Percentiles rank a stretch among this genome's conserved stretches.
These are phyloP conservation scores for Philaenus spumarius DNA, from an alignment of 1,140 invertebrate species.

Conservation along the genomic window DNA sequence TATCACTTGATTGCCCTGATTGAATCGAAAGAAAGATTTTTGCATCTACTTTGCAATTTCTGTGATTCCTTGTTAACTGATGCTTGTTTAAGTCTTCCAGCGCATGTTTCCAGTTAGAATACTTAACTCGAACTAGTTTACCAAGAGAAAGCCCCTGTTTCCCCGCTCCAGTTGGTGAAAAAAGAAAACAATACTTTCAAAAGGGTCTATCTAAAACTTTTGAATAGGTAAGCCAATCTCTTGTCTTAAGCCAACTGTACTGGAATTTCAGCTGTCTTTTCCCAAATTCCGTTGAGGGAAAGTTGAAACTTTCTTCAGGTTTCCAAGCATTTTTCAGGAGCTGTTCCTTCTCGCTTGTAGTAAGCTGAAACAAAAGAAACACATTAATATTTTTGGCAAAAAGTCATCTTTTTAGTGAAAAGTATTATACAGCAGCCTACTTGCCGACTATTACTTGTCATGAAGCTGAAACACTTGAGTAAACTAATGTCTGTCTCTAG, in stretches of 20 bases:
- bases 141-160: not conserved
- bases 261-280: not conserved
- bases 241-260: slow-evolving; percentile 1
- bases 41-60: not conserved
- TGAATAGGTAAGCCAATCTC: not conserved
- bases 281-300: not conserved
- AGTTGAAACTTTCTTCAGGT: slow-evolving; percentile 1
- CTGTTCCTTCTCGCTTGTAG: not conserved
- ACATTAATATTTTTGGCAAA: too few species aligned
- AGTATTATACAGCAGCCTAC: too few species aligned
- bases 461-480: too few species aligned
- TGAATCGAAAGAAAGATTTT: not conserved
- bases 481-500: too few species aligned
- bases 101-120: not conserved
- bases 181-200: not conserved
- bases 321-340: not conserved
- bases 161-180: slow-evolving; percentile 1
- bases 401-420: too few species aligned
- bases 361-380: slow-evolving; percentile 6
- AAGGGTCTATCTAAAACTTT: not conserved
- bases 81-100: not conserved
- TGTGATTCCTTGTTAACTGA: not conserved
- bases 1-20: not conserved
- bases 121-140: too few species aligned
- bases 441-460: too few species aligned